Evolutionary conservation across 2,113 vertebrate species (phyloP).

Genomic region (Hippopotamus amphibius): DNA sequence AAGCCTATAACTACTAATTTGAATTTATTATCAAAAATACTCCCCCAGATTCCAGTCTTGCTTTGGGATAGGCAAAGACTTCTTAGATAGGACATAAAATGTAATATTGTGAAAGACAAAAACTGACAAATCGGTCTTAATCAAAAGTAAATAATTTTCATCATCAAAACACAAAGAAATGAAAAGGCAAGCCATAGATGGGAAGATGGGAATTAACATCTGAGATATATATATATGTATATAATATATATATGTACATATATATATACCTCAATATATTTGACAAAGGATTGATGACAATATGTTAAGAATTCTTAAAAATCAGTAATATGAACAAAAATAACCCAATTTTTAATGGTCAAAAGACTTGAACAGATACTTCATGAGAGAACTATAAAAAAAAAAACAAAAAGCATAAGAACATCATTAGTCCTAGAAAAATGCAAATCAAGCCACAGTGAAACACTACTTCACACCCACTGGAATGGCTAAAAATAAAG

Average conservation of each 20-base stretch:
- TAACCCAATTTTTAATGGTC: not conserved
- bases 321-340: not conserved
- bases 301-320: not conserved
- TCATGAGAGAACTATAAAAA: not conserved
- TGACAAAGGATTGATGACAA: not conserved
- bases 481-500: not conserved
- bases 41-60: not conserved
- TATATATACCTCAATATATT: not conserved
- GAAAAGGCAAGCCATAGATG: not conserved
- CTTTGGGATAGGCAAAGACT: not conserved
- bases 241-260: no score
- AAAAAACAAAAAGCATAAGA: not conserved
- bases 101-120: not conserved
- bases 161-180: not conserved
- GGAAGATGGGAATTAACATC: not conserved
- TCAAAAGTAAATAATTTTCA: not conserved
- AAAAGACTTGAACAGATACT: not conserved
- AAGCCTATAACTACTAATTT: not conserved
- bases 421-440: not conserved
- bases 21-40: conserved; percentile 22
- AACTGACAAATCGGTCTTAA: not conserved
- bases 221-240: no score
- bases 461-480: not conserved
- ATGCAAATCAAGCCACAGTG: not conserved
- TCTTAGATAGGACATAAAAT: not conserved